phyloP scores from a whole-genome alignment of 2,888 invertebrate species.

The Tachina fera region DNA sequence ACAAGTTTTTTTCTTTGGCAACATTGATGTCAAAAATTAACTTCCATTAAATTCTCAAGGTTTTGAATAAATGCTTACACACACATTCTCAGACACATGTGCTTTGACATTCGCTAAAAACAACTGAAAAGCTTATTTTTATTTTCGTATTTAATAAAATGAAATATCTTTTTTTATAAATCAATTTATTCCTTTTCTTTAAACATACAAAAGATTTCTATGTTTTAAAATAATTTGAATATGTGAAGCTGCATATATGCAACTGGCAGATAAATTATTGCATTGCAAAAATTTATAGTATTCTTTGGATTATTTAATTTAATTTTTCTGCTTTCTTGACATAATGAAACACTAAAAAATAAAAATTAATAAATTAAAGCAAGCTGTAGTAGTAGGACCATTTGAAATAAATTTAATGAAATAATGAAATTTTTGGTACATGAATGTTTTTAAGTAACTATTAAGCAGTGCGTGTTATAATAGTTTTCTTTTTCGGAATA shows the following conservation, averaged over 20 bases:
- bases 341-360: conserved; percentile 4
- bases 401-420: too few species aligned
- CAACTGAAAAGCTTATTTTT: conserved; percentile 58
- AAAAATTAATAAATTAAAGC: background rate
- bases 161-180: conserved; percentile 25
- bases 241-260: background rate
- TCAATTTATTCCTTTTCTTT: conserved; percentile 4
- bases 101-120: conserved; percentile 19
- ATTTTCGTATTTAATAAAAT: conserved; percentile 46
- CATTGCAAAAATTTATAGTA: background rate
- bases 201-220: background rate
- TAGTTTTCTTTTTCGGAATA: too few species aligned
- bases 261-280: background rate
- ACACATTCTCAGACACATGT: conserved; percentile 11
- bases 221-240: background rate
- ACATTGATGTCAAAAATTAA: too few species aligned
- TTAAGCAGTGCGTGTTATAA: too few species aligned
- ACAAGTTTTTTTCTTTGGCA: too few species aligned
- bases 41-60: background rate
- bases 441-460: too few species aligned
- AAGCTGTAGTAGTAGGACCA: background rate
- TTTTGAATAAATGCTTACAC: background rate
- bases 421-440: too few species aligned
- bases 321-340: conserved; percentile 19
- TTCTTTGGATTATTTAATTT: conserved; percentile 1